Conservation (phyloP, 2,113 vertebrate genomes). For the Dinomys branickii region DNA sequence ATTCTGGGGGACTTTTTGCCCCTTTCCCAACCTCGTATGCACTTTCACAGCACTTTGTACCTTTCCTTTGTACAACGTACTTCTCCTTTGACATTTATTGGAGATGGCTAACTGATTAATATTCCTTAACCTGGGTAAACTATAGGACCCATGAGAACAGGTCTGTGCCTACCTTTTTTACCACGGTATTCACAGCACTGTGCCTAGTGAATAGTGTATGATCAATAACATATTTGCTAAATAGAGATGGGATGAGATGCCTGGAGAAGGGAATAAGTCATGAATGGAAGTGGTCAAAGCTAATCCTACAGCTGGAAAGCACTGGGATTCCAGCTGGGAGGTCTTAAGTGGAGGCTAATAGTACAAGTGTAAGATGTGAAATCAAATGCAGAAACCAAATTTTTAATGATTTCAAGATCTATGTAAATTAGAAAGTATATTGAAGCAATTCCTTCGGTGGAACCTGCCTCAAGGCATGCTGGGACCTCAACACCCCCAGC, state of each 20-base stretch:
- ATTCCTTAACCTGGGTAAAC: background rate
- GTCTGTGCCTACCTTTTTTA: background rate
- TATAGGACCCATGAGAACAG: background rate
- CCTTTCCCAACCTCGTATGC: background rate
- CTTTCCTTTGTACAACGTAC: background rate
- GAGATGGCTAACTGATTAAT: background rate
- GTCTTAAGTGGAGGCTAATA: constrained; percentile 46
- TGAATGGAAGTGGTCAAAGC: background rate
- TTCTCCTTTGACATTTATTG: background rate
- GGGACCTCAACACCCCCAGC: background rate
- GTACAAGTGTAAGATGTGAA: constrained; percentile 40
- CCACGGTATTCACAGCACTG: background rate
- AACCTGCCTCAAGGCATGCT: background rate
- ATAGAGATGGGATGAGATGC: background rate
- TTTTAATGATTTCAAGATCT: constrained; percentile 73
- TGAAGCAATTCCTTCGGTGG: constrained; percentile 25
- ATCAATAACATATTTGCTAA: background rate
- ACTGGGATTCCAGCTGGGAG: constrained; percentile 49
- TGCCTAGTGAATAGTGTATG: too few relatives aligned
- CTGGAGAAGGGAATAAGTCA: background rate
- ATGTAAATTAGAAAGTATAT: constrained; percentile 49
- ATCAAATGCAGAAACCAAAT: constrained; percentile 47
- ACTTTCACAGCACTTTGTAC: background rate
- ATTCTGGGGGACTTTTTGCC: background rate
- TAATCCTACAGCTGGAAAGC: constrained; percentile 22